Evolutionary conservation across 1,140 invertebrate genomes (phyloP), one percentile per base, ranked within the genome.

Genomic region (Geopemphigus sp.): DNA sequence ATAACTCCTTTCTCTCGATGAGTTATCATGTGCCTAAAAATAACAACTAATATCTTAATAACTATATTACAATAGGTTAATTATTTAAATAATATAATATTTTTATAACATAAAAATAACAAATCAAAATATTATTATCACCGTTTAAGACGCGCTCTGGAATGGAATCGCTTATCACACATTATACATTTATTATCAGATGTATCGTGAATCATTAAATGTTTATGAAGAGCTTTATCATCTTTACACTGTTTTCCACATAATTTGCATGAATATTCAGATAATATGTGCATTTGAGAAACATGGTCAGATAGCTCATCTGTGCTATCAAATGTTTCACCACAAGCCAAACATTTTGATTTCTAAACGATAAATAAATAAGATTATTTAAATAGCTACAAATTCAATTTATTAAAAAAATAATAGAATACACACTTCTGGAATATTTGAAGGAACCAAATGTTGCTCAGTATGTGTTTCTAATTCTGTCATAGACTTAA

Each of bases 131-230:
- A 15, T n/a, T 32, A 1, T 53, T 32, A 26, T 72, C 83, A 88
- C 87, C 87, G 86, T 82, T 86, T 84, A 78, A 88, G 84, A 81
- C 87, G 84, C 0, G 90, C 90, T 85, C 91, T 91, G 83, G 90
- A 91, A 82, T 91, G 89, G 83, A 92, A 92, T 66, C 89, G 89
- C 85, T 91, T 91, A 32, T 87, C 88, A 84, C 90, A 92, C 81
- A 89, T 88, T 26, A 87, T 88, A 84, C 90, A 92, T 53, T 88
- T 87, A 84, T 88, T 89, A 81, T 87, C 87, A 63, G 87, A 86
- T 50, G 87, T 86, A 82, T 87, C 88, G 83, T 89, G 88, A 72
- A 89, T 86, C 87, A 89, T 91, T 12, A 89, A 88, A 83, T 92
- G 91, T 84, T 92, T 92, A 63, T 90, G 86, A 54, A 92, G 85